Evolutionary conservation across 2,797 vertebrate genomes (phyloP), one percentile per base, ranked within the genome.

Genomic region (Enteromius radiatus): DNA sequence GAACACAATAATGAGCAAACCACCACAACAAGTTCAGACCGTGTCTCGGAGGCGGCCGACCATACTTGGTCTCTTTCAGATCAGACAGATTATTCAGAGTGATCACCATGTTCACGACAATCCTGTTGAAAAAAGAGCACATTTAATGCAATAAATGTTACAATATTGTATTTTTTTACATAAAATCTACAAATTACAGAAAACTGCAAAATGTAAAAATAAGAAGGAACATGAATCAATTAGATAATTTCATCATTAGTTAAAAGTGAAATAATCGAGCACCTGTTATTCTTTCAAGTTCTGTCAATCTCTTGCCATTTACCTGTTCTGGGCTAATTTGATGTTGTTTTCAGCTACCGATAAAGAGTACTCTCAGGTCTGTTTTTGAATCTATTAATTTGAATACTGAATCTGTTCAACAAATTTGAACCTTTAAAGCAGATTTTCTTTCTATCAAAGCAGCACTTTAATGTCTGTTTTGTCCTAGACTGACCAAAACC

Each of bases 21-120:
- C 86, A 87, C 81, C 76, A 61, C 19, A 87, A 79, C 31, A 84
- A 67, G 5, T 59, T 75, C 65, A 87, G 76, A 1, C 86, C 86
- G 3, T 87, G 84, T 59, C 84, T 80, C 7, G 86, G 84, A 11
- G n/a, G 0, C 1, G 63, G 78, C 14, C 12, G 61, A 28, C 86
- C 84, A 43, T 63, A 87, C 21, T 33, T 5, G 14, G 14, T 33
- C 0, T 38, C 0, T 28, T 17, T 76, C 56, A 87, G 54, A 1
- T 68, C 33, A 10, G 28, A 19, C 5, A 78, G 1, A 1, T 69
- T 64, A 15, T 70, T 28, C 41, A 87, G 38, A 1, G 47, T 73
- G 7, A 1, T 45, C 54, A 47, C 3, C n/a, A 26, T 76, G 47
- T 65, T 61, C 1, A 33, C 9, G 12, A 11, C 28, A 4, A 21